phyloP scores from a whole-genome alignment of 2,113 vertebrate genomes.

The Theropithecus gelada region DNA sequence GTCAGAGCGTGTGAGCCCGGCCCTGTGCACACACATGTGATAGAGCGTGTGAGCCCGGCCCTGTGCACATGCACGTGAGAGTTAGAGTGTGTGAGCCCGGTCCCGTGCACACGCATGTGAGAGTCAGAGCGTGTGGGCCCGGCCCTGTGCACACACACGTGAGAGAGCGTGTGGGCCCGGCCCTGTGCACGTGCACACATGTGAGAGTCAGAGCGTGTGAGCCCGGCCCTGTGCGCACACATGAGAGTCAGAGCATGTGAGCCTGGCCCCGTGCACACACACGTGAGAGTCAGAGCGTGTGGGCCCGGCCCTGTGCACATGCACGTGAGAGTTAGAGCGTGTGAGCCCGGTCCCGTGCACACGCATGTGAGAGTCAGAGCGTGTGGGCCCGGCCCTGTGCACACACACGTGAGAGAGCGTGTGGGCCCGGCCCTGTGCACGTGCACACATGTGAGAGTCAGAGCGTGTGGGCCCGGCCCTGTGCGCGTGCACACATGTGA shows the following conservation, averaged over 20 bases:
- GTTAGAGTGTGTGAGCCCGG: fast-evolving
- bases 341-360: too few relatives aligned
- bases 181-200: fast-evolving
- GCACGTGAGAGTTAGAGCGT: too few relatives aligned
- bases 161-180: fast-evolving
- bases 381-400: too few relatives aligned
- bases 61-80: fast-evolving
- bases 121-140: fast-evolving
- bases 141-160: fast-evolving
- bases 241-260: fast-evolving
- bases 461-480: fast-evolving
- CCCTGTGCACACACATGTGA: too few relatives aligned
- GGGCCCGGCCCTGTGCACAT: too few relatives aligned
- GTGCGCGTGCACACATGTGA: fast-evolving
- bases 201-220: fast-evolving
- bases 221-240: background rate
- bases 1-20: too few relatives aligned
- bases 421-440: too few relatives aligned
- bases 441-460: fast-evolving
- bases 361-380: fast-evolving
- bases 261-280: background rate
- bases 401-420: fast-evolving
- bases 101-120: fast-evolving
- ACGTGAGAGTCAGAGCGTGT: too few relatives aligned
- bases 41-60: too few relatives aligned